Conservation (phyloP, 2,113 vertebrate genomes). For the Zosterops hypoxanthus region DNA sequence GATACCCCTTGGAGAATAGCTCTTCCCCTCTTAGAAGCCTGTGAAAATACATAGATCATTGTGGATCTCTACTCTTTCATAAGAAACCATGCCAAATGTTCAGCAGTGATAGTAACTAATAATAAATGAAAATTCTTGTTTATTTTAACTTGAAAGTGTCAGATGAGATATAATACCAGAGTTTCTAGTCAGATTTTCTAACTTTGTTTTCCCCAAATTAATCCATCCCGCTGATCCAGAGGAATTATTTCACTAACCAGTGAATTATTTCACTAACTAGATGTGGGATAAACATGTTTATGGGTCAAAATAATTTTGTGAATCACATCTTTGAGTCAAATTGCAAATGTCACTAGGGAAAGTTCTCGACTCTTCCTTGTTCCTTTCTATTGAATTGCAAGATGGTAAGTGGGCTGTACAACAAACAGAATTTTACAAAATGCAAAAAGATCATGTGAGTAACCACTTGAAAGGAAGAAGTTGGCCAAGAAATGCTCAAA, state of each 20-base stretch:
- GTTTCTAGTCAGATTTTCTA: background rate
- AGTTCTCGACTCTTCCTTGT: background rate
- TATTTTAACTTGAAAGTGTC: background rate
- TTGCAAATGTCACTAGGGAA: background rate
- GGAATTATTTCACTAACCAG: background rate
- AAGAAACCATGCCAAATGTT: background rate
- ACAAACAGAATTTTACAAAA: background rate
- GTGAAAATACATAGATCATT: background rate
- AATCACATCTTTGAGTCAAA: background rate
- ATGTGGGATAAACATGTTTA: background rate
- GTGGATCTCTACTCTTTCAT: background rate
- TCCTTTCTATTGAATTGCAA: background rate
- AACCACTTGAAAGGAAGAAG: background rate
- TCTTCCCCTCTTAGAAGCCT: background rate
- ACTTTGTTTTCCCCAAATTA: background rate
- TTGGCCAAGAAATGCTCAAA: background rate
- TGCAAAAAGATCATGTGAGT: background rate
- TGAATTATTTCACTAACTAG: background rate
- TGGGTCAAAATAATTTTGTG: background rate
- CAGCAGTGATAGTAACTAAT: background rate
- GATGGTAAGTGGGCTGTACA: background rate
- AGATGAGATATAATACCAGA: background rate
- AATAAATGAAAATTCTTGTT: background rate
- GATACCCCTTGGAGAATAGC: background rate
- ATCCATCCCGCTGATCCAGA: background rate